These are phyloP conservation scores for Anneissia japonica DNA, from an alignment of 35 echinoderm and acorn worm species.

Conservation along the genomic window DNA sequence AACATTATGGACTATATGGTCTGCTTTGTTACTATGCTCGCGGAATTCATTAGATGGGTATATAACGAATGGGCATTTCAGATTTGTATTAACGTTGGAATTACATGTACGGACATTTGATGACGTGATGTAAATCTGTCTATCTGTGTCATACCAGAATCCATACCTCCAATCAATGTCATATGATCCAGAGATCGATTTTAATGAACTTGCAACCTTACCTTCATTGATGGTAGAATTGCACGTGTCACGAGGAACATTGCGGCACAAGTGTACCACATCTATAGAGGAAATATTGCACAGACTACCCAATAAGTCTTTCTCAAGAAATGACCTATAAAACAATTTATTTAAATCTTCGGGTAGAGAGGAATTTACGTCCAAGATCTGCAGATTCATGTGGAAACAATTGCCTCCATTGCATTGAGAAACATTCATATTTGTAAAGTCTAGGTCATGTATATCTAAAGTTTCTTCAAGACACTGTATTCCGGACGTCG, in stretches of 20 bases:
- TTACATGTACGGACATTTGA: not conserved
- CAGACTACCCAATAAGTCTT: not conserved
- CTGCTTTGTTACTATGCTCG: not conserved
- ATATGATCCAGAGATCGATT: not conserved
- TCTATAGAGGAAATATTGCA: not conserved
- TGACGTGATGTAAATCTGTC: not conserved
- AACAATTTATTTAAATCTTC: not conserved
- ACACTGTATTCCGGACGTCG: not conserved
- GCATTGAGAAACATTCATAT: not conserved
- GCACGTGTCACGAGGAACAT: not conserved
- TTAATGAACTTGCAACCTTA: not conserved
- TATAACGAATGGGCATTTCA: not conserved
- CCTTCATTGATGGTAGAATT: not conserved
- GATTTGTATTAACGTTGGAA: not conserved
- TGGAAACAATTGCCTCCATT: not conserved
- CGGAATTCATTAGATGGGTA: not conserved
- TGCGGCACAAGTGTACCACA: not conserved
- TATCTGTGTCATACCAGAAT: not conserved
- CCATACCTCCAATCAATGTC: not conserved
- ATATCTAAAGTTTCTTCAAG: not conserved
- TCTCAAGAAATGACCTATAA: not conserved
- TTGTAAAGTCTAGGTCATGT: not conserved
- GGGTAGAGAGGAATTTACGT: not conserved
- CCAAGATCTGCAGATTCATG: not conserved
- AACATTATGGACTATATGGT: not conserved